A percentile compares a stretch with the other conserved stretches of the same genome.
Evolutionary conservation across 1,140 invertebrate species (phyloP).

Genomic region (Pogonomyrmex barbatus): DNA sequence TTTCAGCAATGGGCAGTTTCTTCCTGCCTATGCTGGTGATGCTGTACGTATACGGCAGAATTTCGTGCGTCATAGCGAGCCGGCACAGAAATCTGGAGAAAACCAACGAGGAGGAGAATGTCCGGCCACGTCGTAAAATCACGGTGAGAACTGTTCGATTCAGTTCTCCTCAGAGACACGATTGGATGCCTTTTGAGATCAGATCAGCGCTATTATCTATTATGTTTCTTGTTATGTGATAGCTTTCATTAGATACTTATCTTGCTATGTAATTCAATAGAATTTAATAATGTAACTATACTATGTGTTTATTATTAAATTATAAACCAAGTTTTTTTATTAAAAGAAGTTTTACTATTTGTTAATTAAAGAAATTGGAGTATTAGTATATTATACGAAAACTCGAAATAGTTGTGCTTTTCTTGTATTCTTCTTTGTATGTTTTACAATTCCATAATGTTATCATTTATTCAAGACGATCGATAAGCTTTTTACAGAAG

Average conservation of each 20-base stretch:
- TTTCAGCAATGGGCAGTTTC: conserved; percentile 96
- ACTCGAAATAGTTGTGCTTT: neutral
- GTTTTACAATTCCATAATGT: neutral
- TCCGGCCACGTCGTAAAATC: conserved; percentile 61
- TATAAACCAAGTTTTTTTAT: neutral
- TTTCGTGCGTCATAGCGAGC: conserved; percentile 93
- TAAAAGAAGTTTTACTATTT: too few relatives aligned
- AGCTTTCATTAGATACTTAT: neutral
- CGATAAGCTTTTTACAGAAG: neutral
- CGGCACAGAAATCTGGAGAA: conserved; percentile 86
- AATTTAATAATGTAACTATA: neutral
- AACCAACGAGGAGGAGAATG: conserved; percentile 68
- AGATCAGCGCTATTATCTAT: neutral
- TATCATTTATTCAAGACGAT: neutral
- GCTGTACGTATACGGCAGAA: conserved; percentile 95
- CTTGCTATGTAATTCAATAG: neutral
- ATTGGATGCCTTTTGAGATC: neutral
- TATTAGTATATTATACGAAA: conserved; percentile 8
- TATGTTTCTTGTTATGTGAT: neutral
- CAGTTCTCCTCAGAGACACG: neutral
- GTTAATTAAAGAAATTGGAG: neutral
- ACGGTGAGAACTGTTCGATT: conserved; percentile 54
- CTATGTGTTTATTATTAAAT: neutral
- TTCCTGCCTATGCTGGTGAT: conserved; percentile 97
- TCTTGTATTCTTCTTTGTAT: neutral